Base-by-base conservation (phyloP, 2,888 invertebrate genomes). In the Hydrotaea diabolus region DNA sequence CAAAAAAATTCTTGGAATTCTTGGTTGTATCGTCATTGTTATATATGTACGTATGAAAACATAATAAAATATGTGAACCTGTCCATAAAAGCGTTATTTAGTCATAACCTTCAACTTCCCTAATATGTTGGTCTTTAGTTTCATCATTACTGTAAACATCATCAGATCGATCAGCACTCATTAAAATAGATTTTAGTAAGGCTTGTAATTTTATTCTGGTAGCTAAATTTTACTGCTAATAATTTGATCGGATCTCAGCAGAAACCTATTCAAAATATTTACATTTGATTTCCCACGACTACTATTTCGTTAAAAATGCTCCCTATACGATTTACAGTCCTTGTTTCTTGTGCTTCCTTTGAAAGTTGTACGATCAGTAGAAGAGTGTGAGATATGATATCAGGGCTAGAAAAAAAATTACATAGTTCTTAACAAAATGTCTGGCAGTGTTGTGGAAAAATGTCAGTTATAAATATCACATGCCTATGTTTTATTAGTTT, bases 311-410 rank as follows among this genome's bases (percentile, higher is more conserved):
- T 43, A 69, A 69, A 69, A 69, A 36, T 69, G 43, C 21, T 69
- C 69, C 43, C 43, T 69, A 43, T 69, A 69, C 21, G 13, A 69
- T 69, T 69, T 69, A 19, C 43, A 69, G 46, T 69, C 69, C 69
- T 43, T 17, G 64, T 39, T 66, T 39, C 64, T 36, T 66, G 64
- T 8, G 64, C 64, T 66, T 66, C 19, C 64, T 66, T 15, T 36
- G 64, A 66, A 36, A 66, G 64, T 36, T 66, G 15, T 66, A n/a
- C 36, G 39, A 66, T 66, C 13, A 39, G 64, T n/a, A 66, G 64
- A 36, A 36, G 64, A 26, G n/a, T 39, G 17, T 66, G 36, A 15
- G n/a, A 15, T 36, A 66, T 13, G 19, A 66, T 66, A 36, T 66
- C 39, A 66, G 64, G 36, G 17, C 36, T 43, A 39, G 66, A n/a